phyloP scores from a whole-genome alignment of 2,888 invertebrate genomes.

The Eilema depressum region DNA sequence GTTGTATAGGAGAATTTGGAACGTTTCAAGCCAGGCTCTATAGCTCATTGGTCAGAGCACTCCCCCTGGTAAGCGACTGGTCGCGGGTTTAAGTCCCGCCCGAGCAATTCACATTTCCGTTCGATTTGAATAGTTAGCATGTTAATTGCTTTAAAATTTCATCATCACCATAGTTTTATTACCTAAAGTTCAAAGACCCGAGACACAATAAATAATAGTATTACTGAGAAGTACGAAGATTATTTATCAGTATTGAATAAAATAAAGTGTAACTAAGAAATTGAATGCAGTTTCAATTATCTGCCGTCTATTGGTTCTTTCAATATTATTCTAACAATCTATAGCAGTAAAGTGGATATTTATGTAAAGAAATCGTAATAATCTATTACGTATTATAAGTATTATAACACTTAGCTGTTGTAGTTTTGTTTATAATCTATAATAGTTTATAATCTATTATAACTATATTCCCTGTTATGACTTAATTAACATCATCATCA shows the following conservation, averaged over 20 bases:
- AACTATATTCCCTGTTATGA: too few species aligned
- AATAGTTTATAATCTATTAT: neutral
- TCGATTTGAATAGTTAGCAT: too few species aligned
- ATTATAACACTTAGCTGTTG: neutral
- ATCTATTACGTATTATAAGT: neutral
- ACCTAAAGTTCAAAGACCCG: slow-evolving; percentile 3
- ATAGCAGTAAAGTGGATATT: slow-evolving; percentile 5
- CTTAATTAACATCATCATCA: too few species aligned
- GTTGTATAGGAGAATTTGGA: too few species aligned
- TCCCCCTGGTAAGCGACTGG: too few species aligned
- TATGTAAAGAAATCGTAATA: slow-evolving; percentile 4
- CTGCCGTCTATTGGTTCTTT: slow-evolving; percentile 18
- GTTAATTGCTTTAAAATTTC: too few species aligned
- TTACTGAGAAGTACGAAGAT: neutral
- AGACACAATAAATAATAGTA: too few species aligned
- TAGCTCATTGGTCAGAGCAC: too few species aligned
- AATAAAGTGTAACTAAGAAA: slow-evolving; percentile 23
- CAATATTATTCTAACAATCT: slow-evolving; percentile 13
- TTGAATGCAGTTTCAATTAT: slow-evolving; percentile 22
- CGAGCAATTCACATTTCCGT: too few species aligned
- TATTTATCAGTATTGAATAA: slow-evolving; percentile 13
- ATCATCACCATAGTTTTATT: too few species aligned
- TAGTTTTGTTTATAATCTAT: neutral
- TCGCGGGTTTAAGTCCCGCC: too few species aligned
- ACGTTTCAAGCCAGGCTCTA: too few species aligned